phyloP scores from a whole-genome alignment of 2,888 invertebrate species.

The Cephonodes hylas region DNA sequence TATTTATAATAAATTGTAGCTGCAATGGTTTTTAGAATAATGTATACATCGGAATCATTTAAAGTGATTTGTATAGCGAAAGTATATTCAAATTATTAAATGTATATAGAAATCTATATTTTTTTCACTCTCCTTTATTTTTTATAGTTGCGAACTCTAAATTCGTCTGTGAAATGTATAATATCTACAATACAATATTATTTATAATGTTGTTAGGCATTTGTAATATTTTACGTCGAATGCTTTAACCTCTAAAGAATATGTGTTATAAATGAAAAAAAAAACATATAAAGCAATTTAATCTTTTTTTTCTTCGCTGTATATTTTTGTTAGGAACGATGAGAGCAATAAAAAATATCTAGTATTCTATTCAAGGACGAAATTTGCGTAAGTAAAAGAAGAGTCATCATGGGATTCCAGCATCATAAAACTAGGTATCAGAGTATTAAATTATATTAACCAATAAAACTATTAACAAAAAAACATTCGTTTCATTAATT shows the following conservation, averaged over 20 bases:
- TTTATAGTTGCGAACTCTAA: not conserved
- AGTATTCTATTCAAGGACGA: not conserved
- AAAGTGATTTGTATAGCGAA: not conserved
- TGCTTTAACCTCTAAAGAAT: too few species aligned
- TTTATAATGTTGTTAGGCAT: too few species aligned
- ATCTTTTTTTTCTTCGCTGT: too few species aligned
- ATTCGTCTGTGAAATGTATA: not conserved
- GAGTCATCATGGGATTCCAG: not conserved
- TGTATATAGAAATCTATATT: not conserved
- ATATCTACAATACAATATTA: too few species aligned
- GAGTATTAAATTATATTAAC: not conserved
- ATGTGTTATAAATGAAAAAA: too few species aligned
- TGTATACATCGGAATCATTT: not conserved
- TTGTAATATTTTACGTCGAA: too few species aligned
- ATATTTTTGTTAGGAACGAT: too few species aligned
- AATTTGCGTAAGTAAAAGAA: not conserved
- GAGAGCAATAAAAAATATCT: too few species aligned
- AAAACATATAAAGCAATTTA: too few species aligned
- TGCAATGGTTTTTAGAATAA: constrained; percentile 2
- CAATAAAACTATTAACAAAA: not conserved
- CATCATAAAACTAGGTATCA: too few species aligned
- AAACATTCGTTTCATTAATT: not conserved
- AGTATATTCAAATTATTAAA: constrained; percentile 1
- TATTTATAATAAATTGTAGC: not conserved
- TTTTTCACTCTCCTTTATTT: not conserved